A percentile compares a stretch with the other conserved stretches of the same genome.
Evolutionary conservation across 2,888 invertebrate genomes (phyloP).

Genomic region (Drosophila bunnanda): DNA sequence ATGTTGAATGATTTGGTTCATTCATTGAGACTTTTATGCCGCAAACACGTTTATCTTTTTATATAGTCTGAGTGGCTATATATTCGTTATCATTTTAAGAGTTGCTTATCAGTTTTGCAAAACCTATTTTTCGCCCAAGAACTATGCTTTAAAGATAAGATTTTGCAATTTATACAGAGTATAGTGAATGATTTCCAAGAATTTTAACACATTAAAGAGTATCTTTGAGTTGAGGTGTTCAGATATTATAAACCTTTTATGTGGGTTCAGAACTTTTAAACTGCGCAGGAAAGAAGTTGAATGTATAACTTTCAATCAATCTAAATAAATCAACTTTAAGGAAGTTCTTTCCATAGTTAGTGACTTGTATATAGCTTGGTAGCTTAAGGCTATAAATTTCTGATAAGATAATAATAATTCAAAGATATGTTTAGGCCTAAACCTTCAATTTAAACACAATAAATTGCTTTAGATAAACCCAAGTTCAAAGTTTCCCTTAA

Average conservation of each 20-base stretch:
- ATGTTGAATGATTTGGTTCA: slow-evolving; percentile 16
- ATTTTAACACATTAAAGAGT: not conserved
- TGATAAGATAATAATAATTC: not conserved
- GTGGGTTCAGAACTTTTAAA: not conserved
- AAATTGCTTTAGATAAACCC: not conserved
- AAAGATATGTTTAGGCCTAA: too few species aligned
- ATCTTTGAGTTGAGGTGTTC: not conserved
- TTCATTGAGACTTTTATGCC: slow-evolving; percentile 9
- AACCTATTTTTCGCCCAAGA: not conserved
- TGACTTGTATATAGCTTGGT: not conserved
- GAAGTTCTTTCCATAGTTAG: not conserved
- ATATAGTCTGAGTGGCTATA: not conserved
- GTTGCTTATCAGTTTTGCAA: slow-evolving; percentile 6
- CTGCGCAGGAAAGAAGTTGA: not conserved
- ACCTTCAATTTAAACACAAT: not conserved
- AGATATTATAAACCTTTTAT: slow-evolving; percentile 1
- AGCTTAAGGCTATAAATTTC: not conserved
- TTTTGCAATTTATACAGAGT: slow-evolving; percentile 5
- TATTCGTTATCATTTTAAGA: not conserved
- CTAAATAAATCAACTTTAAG: not conserved
- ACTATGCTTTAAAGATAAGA: slow-evolving; percentile 9
- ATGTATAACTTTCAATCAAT: not conserved
- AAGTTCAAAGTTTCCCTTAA: not conserved
- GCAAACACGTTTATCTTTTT: too few species aligned
- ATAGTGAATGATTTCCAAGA: slow-evolving; percentile 5